Conservation (phyloP, 1,140 invertebrate species). For the Drosophila nasuta region DNA sequence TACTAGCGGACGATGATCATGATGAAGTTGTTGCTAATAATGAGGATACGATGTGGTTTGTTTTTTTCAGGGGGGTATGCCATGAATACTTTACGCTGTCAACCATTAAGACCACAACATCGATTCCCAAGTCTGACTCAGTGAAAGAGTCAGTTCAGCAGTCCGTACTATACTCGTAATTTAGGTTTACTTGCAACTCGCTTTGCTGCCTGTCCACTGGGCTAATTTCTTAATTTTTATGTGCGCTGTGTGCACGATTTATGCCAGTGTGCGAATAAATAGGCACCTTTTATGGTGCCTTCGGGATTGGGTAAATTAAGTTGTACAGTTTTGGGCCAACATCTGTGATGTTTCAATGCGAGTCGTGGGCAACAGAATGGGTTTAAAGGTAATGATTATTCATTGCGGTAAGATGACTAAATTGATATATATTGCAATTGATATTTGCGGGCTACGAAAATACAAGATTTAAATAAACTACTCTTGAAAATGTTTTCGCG, state of each 20-base stretch:
- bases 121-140: slow-evolving; percentile 28
- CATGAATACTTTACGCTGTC: slow-evolving; percentile 31
- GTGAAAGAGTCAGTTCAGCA: slow-evolving; percentile 33
- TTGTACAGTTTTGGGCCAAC: slow-evolving; percentile 44
- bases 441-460: too few relatives aligned
- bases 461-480: too few relatives aligned
- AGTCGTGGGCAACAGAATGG: background rate
- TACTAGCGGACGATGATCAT: slow-evolving; percentile 51
- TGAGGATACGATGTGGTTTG: slow-evolving; percentile 29
- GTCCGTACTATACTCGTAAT: slow-evolving; percentile 52
- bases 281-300: slow-evolving; percentile 63
- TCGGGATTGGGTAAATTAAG: slow-evolving; percentile 57
- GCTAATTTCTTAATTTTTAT: slow-evolving; percentile 83
- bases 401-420: background rate
- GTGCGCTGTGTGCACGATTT: slow-evolving; percentile 70
- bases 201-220: slow-evolving; percentile 43
- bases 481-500: too few relatives aligned
- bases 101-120: slow-evolving; percentile 35
- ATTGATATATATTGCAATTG: background rate
- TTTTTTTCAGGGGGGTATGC: slow-evolving; percentile 22
- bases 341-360: background rate
- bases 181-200: slow-evolving; percentile 39
- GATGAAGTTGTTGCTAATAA: slow-evolving; percentile 46
- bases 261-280: slow-evolving; percentile 56
- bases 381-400: background rate